Evolutionary conservation across 2,113 vertebrate species (phyloP).

Genomic region (Macquaria australasica): DNA sequence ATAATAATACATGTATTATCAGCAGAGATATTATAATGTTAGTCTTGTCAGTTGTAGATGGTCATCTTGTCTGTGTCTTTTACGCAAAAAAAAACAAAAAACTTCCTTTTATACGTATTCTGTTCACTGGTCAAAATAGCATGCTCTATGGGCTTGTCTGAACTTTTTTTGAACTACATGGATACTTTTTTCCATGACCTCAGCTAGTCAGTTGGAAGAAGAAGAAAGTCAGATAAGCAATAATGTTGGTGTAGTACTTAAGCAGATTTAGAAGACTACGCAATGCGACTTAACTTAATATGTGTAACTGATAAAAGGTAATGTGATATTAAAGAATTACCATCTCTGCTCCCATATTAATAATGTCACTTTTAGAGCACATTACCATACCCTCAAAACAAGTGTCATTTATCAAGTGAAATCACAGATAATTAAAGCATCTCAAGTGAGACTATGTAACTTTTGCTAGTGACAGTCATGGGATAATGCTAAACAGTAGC

Average conservation of each 20-base stretch:
- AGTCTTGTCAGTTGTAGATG: slow-evolving; percentile 3
- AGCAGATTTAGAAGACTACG: not conserved
- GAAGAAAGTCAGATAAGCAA: slow-evolving; percentile 6
- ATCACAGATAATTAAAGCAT: not conserved
- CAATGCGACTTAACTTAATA: not conserved
- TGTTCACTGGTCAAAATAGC: not conserved
- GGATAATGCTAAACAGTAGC: not conserved
- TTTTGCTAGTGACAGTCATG: not conserved
- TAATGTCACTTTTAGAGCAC: not conserved
- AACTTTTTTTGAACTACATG: not conserved
- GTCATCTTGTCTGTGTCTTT: not conserved
- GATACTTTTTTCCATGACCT: slow-evolving; percentile 8
- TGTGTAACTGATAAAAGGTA: slow-evolving; percentile 3
- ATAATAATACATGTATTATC: slow-evolving; percentile 10
- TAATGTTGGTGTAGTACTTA: not conserved
- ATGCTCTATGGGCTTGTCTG: not conserved
- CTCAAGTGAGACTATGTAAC: not conserved
- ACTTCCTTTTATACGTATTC: not conserved
- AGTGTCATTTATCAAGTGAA: not conserved
- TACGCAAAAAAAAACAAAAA: too few relatives aligned
- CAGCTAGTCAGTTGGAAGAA: slow-evolving; percentile 17
- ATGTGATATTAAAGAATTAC: not conserved
- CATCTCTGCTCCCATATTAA: not conserved
- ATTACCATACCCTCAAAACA: not conserved
- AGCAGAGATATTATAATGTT: not conserved